These are phyloP conservation scores for Gymnoscopelus microlampas DNA, from an alignment of 2,797 vertebrate genomes.

Conservation along the genomic window DNA sequence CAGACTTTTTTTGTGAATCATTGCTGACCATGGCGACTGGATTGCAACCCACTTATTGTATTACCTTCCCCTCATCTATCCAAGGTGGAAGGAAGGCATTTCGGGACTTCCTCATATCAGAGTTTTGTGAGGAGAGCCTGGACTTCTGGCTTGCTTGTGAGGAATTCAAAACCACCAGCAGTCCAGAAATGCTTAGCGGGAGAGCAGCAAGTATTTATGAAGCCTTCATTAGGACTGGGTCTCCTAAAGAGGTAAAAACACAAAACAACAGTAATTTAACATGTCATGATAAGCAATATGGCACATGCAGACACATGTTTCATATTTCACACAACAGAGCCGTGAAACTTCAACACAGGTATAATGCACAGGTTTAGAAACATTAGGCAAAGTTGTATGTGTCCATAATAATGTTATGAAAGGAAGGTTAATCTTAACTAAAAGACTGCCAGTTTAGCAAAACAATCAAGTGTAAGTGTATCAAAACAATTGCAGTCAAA, in stretches of 20 bases:
- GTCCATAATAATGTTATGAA: too few species aligned
- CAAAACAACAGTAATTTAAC: too few species aligned
- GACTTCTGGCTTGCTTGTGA: constrained; percentile 91
- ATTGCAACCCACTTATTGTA: background rate
- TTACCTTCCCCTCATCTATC: constrained; percentile 29
- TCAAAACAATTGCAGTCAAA: too few species aligned
- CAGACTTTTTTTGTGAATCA: constrained; percentile 32
- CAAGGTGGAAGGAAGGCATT: constrained; percentile 85
- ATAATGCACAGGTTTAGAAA: too few species aligned
- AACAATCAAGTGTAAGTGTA: too few species aligned
- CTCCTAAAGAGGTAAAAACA: constrained; percentile 86
- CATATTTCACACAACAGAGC: background rate
- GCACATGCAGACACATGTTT: background rate
- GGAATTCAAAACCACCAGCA: constrained; percentile 84
- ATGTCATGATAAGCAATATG: background rate
- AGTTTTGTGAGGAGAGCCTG: constrained; percentile 91
- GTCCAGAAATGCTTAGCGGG: constrained; percentile 74
- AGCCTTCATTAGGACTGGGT: constrained; percentile 85
- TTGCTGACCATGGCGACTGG: constrained; percentile 10
- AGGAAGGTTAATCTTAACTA: too few species aligned
- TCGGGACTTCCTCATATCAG: constrained; percentile 85
- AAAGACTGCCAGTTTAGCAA: too few species aligned
- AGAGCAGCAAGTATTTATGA: constrained; percentile 86
- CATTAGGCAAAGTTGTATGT: too few species aligned
- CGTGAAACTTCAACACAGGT: too few species aligned